Conservation (phyloP, 2,113 vertebrate species). For the Cervus canadensis region DNA sequence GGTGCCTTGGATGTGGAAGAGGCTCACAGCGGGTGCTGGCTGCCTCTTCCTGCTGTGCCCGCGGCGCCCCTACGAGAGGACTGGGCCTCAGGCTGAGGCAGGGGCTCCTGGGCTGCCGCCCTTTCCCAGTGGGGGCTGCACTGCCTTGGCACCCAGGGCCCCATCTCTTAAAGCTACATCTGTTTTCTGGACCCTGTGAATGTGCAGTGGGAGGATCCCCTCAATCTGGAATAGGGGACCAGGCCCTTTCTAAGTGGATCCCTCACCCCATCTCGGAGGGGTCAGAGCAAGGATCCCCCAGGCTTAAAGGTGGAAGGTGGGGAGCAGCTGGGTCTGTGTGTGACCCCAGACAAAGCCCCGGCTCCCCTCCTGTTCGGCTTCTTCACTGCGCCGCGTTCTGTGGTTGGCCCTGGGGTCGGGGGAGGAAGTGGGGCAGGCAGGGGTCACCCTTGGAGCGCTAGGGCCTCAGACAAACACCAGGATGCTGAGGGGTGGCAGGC, state of each 20-base stretch:
- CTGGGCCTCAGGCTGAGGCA: neutral
- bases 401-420: neutral
- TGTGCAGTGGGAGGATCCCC: too few species aligned
- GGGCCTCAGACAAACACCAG: neutral
- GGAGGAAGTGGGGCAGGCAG: neutral
- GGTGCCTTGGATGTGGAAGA: slow-evolving; percentile 87
- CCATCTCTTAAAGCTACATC: neutral
- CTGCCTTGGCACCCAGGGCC: neutral
- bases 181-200: neutral
- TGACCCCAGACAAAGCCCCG: neutral
- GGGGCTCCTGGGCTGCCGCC: neutral
- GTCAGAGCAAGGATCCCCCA: neutral
- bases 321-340: neutral
- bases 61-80: neutral
- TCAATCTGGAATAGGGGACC: neutral
- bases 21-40: slow-evolving; percentile 73
- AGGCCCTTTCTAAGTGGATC: neutral
- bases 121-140: neutral
- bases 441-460: neutral
- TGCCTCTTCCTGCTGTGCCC: neutral
- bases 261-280: neutral
- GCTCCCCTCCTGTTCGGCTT: neutral
- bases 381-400: neutral
- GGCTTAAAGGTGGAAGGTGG: neutral
- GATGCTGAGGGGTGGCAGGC: neutral